Percentiles rank a stretch among this genome's conserved stretches.
Conservation (phyloP, 2,888 invertebrate genomes). For the Habroteleia sp. region DNA sequence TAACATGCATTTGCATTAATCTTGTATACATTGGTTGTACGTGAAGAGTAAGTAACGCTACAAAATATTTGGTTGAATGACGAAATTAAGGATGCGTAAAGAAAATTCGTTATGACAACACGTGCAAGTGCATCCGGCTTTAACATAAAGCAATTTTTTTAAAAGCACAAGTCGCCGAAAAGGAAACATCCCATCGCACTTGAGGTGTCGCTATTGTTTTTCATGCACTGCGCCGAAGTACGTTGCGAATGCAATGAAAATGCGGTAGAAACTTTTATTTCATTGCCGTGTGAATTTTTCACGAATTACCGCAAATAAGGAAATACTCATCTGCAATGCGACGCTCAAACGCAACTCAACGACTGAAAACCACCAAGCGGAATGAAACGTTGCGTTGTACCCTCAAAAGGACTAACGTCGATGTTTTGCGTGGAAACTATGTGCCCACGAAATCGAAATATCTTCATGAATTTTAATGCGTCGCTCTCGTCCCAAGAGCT, state of each 20-base stretch:
- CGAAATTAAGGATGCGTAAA: slow-evolving; percentile 11
- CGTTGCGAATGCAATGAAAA: slow-evolving; percentile 22
- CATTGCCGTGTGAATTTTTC: slow-evolving; percentile 50
- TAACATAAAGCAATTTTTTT: slow-evolving; percentile 40
- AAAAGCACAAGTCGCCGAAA: slow-evolving; percentile 23
- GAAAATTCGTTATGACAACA: slow-evolving; percentile 1
- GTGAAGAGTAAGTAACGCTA: too few species aligned
- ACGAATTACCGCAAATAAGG: slow-evolving; percentile 55
- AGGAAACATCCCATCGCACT: slow-evolving; percentile 11
- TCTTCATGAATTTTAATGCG: slow-evolving; percentile 59
- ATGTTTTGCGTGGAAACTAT: slow-evolving; percentile 37
- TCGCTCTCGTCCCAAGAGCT: slow-evolving; percentile 37
- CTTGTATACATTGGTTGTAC: too few species aligned
- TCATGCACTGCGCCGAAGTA: slow-evolving; percentile 16
- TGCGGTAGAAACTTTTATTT: slow-evolving; percentile 41
- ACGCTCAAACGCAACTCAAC: slow-evolving; percentile 47
- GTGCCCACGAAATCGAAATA: slow-evolving; percentile 56
- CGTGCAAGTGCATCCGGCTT: slow-evolving; percentile 7
- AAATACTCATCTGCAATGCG: slow-evolving; percentile 57
- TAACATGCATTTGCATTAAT: too few species aligned
- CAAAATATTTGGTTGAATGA: slow-evolving; percentile 15
- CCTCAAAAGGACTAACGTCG: slow-evolving; percentile 50
- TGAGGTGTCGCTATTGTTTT: slow-evolving; percentile 34
- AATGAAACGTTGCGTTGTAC: slow-evolving; percentile 51
- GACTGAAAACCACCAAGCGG: slow-evolving; percentile 33